Evolutionary conservation across 92 coral and sea anemone genomes (phyloP).

Genomic region (Anthopleura xanthogrammica): DNA sequence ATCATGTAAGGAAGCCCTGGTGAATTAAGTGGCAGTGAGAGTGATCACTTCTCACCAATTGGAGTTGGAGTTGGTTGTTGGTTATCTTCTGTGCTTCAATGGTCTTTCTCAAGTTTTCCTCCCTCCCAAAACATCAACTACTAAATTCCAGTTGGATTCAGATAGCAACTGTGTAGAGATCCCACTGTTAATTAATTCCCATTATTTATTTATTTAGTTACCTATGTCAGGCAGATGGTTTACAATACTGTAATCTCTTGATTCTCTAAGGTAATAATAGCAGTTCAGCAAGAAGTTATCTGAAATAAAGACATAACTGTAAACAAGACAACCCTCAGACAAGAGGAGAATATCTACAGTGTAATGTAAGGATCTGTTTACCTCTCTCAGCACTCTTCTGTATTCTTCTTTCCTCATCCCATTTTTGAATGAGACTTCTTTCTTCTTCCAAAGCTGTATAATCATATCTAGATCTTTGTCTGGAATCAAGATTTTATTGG

Average conservation of each 20-base stretch:
- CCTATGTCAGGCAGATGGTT: conserved; percentile 80
- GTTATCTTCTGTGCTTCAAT: no score
- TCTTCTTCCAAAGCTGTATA: conserved; percentile 71
- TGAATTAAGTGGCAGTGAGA: not conserved
- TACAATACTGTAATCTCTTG: conserved; percentile 59
- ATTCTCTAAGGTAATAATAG: conserved; percentile 70
- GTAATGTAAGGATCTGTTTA: conserved; percentile 3
- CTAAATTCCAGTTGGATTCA: no score
- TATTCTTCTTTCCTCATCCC: conserved; percentile 71
- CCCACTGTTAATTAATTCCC: no score
- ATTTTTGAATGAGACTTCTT: conserved; percentile 67
- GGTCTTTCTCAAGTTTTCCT: no score
- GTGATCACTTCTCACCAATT: not conserved
- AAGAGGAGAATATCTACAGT: no score
- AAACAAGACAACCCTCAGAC: not conserved
- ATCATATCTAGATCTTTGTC: conserved; percentile 56
- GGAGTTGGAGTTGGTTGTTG: no score
- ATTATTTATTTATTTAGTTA: conserved; percentile 1
- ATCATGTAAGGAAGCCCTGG: not conserved
- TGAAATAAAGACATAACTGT: not conserved
- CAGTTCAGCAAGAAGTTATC: conserved; percentile 72
- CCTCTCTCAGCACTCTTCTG: conserved; percentile 89
- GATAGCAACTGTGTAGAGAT: not conserved
- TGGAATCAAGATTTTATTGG: conserved; percentile 1
- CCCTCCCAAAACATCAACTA: no score